Evolutionary conservation across 2,113 vertebrate genomes (phyloP).

Genomic region (Apeltes quadracus): DNA sequence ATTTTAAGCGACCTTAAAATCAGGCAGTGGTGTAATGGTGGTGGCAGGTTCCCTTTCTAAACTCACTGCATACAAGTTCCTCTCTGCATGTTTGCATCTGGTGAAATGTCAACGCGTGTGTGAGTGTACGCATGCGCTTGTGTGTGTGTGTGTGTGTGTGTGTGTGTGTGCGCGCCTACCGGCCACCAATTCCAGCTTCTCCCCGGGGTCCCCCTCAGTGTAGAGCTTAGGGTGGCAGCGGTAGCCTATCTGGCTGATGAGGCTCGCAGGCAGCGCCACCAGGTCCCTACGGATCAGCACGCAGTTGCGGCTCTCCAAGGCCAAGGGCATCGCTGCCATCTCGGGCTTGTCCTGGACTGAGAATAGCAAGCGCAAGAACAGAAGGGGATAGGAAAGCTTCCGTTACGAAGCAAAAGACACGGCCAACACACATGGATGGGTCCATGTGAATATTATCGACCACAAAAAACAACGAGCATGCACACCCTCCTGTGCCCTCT

Average conservation of each 20-base stretch:
- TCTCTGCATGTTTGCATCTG: conserved; percentile 9
- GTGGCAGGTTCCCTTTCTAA: background rate
- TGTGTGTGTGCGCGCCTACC: conserved; percentile 75
- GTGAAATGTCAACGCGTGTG: background rate
- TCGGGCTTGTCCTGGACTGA: conserved; percentile 89
- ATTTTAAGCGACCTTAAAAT: conserved; percentile 18
- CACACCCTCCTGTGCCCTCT: background rate
- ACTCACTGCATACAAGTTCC: background rate
- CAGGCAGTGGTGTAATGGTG: background rate
- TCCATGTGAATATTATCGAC: background rate
- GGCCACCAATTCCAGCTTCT: conserved; percentile 96
- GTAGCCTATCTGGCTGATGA: conserved; percentile 98
- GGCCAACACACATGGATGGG: conserved; percentile 7
- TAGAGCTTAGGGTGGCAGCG: conserved; percentile 99
- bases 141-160: background rate
- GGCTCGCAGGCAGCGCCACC: conserved; percentile 94
- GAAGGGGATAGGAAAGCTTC: conserved; percentile 7
- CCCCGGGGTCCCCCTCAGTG: conserved; percentile 96
- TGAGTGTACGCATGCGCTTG: conserved; percentile 6
- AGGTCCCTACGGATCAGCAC: conserved; percentile 95
- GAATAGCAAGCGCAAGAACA: conserved; percentile 18
- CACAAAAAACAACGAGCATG: conserved; percentile 8
- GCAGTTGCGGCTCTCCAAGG: conserved; percentile 91
- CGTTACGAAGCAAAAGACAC: conserved; percentile 9
- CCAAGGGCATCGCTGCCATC: conserved; percentile 83